Conservation (phyloP, 1,140 invertebrate genomes). For the Drosophila rhopaloa region DNA sequence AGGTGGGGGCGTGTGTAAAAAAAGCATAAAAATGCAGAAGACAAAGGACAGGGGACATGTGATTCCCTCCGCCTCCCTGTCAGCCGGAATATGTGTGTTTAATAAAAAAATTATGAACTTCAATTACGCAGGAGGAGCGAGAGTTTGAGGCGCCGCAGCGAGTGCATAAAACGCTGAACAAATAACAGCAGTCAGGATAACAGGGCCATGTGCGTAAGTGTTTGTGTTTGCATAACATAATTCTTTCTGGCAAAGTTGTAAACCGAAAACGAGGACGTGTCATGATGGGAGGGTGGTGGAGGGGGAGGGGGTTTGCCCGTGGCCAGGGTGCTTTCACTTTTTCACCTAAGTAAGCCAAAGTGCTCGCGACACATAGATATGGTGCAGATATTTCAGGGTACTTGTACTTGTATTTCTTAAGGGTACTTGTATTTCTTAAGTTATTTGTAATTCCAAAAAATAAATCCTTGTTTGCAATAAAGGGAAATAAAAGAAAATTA, state of each 20-base stretch:
- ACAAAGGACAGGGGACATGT: slow-evolving; percentile 56
- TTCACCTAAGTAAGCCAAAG: not conserved
- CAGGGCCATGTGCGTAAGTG: slow-evolving; percentile 20
- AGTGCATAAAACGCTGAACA: slow-evolving; percentile 61
- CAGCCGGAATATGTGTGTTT: slow-evolving; percentile 41
- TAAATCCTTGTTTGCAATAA: too few relatives aligned
- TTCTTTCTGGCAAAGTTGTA: slow-evolving; percentile 59
- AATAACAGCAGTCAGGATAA: slow-evolving; percentile 44
- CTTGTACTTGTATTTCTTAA: too few relatives aligned
- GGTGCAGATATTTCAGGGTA: not conserved
- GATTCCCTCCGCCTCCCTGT: not conserved
- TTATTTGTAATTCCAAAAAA: too few relatives aligned
- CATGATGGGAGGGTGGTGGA: not conserved
- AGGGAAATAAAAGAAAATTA: too few relatives aligned
- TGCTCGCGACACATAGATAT: too few relatives aligned
- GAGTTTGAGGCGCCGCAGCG: slow-evolving; percentile 20
- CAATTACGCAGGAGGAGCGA: slow-evolving; percentile 33
- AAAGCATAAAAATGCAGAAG: slow-evolving; percentile 53
- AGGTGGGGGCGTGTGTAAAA: not conserved
- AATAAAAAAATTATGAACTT: slow-evolving; percentile 65
- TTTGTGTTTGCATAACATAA: slow-evolving; percentile 59
- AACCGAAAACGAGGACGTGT: slow-evolving; percentile 53
- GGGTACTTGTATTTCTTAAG: not conserved
- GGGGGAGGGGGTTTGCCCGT: not conserved
- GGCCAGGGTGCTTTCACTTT: not conserved